Evolutionary conservation across 2,888 invertebrate species (phyloP).

Genomic region (Gymnosoma rotundatum): DNA sequence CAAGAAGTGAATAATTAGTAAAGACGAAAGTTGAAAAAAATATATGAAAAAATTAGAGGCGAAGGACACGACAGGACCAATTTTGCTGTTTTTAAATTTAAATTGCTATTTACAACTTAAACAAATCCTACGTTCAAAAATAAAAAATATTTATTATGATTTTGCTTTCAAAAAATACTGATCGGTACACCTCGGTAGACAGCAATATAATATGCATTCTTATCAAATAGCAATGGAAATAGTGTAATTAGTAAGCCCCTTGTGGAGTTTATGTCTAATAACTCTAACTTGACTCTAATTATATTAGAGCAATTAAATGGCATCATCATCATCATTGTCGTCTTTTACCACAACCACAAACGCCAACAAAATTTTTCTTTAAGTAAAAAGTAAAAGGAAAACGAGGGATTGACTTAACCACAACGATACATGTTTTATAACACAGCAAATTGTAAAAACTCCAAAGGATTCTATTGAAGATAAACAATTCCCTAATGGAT

Average conservation of each 20-base stretch:
- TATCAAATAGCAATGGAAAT: constrained; percentile 5
- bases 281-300: constrained; percentile 81
- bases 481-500: constrained; percentile 63
- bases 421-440: constrained; percentile 53
- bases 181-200: no score
- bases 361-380: constrained; percentile 3
- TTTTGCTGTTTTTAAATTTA: no score
- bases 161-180: no score
- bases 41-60: no score
- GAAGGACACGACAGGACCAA: no score
- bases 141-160: no score
- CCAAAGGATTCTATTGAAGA: constrained; percentile 41
- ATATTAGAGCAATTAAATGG: constrained; percentile 81
- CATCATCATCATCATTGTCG: constrained; percentile 37
- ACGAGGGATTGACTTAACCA: constrained; percentile 42
- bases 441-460: constrained; percentile 51
- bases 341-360: constrained; percentile 32
- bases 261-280: constrained; percentile 73
- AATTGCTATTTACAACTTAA: no score
- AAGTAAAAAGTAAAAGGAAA: constrained; percentile 37
- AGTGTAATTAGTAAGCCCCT: constrained; percentile 24
- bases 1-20: no score
- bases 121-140: no score
- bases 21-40: no score
- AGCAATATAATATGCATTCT: no score